Conservation (phyloP, 1,140 invertebrate species). For the Neodiprion fabricii region DNA sequence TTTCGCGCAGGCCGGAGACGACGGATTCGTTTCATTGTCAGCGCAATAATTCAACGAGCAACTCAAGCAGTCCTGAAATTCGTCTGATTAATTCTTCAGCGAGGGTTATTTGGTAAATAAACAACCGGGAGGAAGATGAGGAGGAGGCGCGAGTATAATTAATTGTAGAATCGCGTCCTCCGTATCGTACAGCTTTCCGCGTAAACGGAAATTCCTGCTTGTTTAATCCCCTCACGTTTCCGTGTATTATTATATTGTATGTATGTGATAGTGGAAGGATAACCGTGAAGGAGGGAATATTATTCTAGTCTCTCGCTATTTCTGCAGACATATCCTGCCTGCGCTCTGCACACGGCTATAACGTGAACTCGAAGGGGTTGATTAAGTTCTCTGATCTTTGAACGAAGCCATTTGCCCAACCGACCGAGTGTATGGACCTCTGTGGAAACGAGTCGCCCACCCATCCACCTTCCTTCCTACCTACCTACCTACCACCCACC, state of each 20-base stretch:
- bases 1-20: no score
- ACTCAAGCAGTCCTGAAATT: no score
- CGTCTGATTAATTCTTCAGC: no score
- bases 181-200: no score
- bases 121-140: no score
- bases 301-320: not conserved
- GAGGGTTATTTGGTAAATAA: no score
- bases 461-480: no score
- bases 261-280: no score
- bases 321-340: not conserved
- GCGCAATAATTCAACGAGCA: no score
- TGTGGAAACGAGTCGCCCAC: not conserved
- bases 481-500: not conserved
- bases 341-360: not conserved
- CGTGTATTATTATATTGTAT: not conserved
- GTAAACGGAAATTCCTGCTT: not conserved
- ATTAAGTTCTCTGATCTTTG: not conserved
- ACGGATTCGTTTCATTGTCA: no score
- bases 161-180: not conserved
- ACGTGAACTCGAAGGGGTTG: not conserved
- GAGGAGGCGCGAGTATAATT: not conserved
- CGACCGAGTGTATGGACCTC: not conserved
- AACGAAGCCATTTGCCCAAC: not conserved
- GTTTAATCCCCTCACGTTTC: not conserved
- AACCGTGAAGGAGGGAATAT: not conserved